Evolutionary conservation across 2,113 vertebrate genomes (phyloP).

Genomic region (Bos indicus): DNA sequence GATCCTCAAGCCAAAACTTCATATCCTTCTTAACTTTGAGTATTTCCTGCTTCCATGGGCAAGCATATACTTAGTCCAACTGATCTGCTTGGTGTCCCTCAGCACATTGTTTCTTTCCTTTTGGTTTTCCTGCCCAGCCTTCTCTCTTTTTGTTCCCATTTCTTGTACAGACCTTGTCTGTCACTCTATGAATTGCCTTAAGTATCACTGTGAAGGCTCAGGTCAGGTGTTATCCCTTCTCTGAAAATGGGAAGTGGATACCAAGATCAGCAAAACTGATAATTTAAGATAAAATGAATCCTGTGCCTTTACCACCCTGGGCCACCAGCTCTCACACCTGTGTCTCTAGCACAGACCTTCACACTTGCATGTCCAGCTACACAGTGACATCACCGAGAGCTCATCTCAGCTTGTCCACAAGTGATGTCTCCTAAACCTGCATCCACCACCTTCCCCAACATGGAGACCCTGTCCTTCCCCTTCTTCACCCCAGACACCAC

Average conservation of each 20-base stretch:
- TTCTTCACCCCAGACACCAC: too few relatives aligned
- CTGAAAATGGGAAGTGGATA: accelerated
- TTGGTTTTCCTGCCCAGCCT: background rate
- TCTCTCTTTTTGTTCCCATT: background rate
- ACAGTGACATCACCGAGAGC: accelerated
- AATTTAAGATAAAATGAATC: too few relatives aligned
- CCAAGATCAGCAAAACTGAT: too few relatives aligned
- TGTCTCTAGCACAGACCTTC: too few relatives aligned
- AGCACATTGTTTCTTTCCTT: background rate
- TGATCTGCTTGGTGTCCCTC: background rate
- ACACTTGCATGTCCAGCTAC: too few relatives aligned
- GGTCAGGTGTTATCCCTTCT: too few relatives aligned
- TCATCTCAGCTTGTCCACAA: too few relatives aligned
- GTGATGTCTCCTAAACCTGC: too few relatives aligned
- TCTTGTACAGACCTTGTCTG: too few relatives aligned
- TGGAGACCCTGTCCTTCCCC: too few relatives aligned
- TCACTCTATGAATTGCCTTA: accelerated
- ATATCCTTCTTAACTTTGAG: background rate
- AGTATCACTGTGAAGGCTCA: too few relatives aligned
- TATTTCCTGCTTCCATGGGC: background rate
- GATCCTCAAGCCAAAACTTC: background rate
- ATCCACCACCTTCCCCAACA: accelerated
- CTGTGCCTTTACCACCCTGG: accelerated
- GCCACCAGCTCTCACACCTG: too few relatives aligned
- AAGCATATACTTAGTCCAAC: accelerated